phyloP scores from a whole-genome alignment of 2,888 invertebrate species.

The Rhingia rostrata region DNA sequence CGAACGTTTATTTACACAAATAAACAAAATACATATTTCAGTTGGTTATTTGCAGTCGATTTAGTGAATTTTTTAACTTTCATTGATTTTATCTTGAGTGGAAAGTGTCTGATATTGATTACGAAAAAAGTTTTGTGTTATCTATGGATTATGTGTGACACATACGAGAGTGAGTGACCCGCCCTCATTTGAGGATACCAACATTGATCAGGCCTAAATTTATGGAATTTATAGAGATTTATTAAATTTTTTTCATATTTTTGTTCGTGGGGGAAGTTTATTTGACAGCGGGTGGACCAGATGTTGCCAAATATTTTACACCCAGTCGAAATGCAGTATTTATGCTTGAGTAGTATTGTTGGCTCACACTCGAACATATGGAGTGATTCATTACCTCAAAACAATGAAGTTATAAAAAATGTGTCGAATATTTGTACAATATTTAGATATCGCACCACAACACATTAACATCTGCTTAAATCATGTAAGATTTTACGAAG shows the following conservation, averaged over 20 bases:
- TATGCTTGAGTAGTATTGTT: neutral
- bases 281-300: neutral
- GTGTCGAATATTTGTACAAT: too few species aligned
- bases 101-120: slow-evolving; percentile 60
- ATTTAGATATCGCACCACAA: too few species aligned
- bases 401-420: too few species aligned
- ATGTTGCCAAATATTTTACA: neutral
- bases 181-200: slow-evolving; percentile 68
- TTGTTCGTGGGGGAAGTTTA: neutral
- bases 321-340: neutral
- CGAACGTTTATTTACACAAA: neutral
- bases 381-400: too few species aligned
- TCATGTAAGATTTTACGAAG: too few species aligned
- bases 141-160: slow-evolving; percentile 70
- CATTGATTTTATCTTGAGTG: slow-evolving; percentile 60
- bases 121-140: slow-evolving; percentile 53
- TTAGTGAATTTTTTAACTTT: slow-evolving; percentile 23
- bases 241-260: neutral
- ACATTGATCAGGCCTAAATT: slow-evolving; percentile 16
- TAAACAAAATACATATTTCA: neutral
- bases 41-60: neutral
- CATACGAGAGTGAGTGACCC: slow-evolving; percentile 64
- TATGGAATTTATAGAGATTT: neutral
- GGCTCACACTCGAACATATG: neutral
- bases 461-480: too few species aligned